Percentiles rank a stretch among this genome's conserved stretches.
phyloP scores from a whole-genome alignment of 2,888 invertebrate species.

The Hylaea fasciaria region DNA sequence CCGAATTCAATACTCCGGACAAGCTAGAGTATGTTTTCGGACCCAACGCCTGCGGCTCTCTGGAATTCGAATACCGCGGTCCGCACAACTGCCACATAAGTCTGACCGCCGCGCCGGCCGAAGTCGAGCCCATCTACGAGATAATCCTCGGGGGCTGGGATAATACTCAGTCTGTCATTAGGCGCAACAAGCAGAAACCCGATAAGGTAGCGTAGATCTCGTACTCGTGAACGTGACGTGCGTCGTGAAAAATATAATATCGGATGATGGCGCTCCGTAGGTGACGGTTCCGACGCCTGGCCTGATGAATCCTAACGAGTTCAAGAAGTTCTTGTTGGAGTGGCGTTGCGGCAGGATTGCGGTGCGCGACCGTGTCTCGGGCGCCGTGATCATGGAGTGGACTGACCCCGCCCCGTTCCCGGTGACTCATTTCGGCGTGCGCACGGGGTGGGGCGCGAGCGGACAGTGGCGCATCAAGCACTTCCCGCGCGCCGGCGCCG shows the following conservation, averaged over 20 bases:
- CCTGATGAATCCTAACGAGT: slow-evolving; percentile 83
- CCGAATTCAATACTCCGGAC: slow-evolving; percentile 83
- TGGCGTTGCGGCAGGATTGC: slow-evolving; percentile 84
- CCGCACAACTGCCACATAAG: slow-evolving; percentile 88
- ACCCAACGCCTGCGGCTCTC: slow-evolving; percentile 80
- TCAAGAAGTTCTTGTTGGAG: slow-evolving; percentile 83
- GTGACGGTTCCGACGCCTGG: slow-evolving; percentile 85
- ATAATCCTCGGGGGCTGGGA: slow-evolving; percentile 89
- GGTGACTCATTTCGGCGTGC: slow-evolving; percentile 86
- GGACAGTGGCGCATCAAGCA: slow-evolving; percentile 86
- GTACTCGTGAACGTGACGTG: slow-evolving; percentile 39
- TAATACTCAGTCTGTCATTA: slow-evolving; percentile 87
- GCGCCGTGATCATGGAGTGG: slow-evolving; percentile 85
- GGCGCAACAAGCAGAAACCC: slow-evolving; percentile 86
- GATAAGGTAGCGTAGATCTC: slow-evolving; percentile 83
- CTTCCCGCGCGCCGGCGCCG: slow-evolving; percentile 55
- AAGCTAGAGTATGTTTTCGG: slow-evolving; percentile 86
- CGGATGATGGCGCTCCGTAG: slow-evolving; percentile 65
- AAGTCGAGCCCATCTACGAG: slow-evolving; percentile 87
- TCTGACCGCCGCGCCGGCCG: slow-evolving; percentile 81
- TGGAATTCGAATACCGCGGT: slow-evolving; percentile 85
- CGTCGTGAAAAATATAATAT: slow-evolving; percentile 30
- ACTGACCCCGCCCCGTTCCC: slow-evolving; percentile 85
- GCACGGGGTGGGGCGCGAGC: slow-evolving; percentile 87
- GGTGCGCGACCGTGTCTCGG: slow-evolving; percentile 78